Evolutionary conservation across 2,113 vertebrate genomes (phyloP), one percentile per base, ranked within the genome.

Genomic region (Mola mola): DNA sequence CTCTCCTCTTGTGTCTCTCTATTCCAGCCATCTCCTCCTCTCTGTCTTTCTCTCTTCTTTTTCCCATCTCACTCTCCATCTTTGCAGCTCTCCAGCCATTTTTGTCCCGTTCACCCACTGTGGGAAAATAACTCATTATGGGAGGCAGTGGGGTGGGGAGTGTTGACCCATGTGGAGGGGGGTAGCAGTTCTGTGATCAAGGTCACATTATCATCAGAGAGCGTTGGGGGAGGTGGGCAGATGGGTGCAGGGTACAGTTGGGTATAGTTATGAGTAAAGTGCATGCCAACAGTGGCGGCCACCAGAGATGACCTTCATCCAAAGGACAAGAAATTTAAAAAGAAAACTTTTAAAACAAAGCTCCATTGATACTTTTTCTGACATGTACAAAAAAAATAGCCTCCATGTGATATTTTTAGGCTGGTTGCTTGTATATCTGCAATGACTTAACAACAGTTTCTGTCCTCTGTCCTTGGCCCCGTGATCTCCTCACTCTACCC

Each of bases 51-150:
- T 7, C 60, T 62, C 61, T 21, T 42, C 12, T 19, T 19, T 52
- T 34, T 13, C 59, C n/a, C n/a, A 31, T 22, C 48, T 46, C 55
- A 47, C 46, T 48, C 55, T 46, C 56, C 43, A 66, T 61, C 62
- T 38, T 61, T 75, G 55, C 9, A 26, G 61, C 78, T 64, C 66
- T 72, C 47, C 49, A 61, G 78, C 68, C 87, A 82, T 89, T 85
- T 84, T 57, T 82, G 70, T 88, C 78, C 75, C 20, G 70, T 79
- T 79, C 71, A 41, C 72, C 66, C 83, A 85, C 77, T 90, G 90
- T 92, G 91, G 91, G 89, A 93, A 91, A 90, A 90, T 84, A 89
- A 88, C 80, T 93, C 89, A 91, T 91, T 91, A 90, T 86, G 75
- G 75, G 61, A 57, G 50, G 64, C 34, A 38, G 62, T 49, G 51